phyloP scores from a whole-genome alignment of 2,113 vertebrate genomes.

The Dendrocopos noguchii region DNA sequence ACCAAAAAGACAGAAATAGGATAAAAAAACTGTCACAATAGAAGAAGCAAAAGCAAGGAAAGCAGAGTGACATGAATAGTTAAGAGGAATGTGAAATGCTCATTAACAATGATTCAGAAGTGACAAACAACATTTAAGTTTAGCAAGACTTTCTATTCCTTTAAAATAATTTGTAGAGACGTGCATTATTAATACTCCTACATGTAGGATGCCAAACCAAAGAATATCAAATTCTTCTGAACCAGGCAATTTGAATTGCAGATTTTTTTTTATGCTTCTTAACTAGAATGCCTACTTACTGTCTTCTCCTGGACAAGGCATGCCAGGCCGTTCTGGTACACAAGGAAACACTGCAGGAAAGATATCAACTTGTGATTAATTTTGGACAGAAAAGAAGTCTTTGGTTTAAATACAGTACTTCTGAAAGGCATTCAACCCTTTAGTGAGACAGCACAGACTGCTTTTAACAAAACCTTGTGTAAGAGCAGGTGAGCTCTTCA shows the following conservation, averaged over 20 bases:
- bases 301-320: constrained; percentile 98
- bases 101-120: constrained; percentile 48
- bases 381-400: neutral
- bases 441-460: neutral
- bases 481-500: neutral
- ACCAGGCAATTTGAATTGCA: neutral
- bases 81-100: constrained; percentile 34
- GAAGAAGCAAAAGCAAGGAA: constrained; percentile 42
- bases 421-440: neutral
- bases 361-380: constrained; percentile 25
- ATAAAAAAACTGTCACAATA: neutral
- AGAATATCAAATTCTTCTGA: neutral
- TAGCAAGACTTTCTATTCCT: neutral
- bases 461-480: neutral
- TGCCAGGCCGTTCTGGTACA: constrained; percentile 94
- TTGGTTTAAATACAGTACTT: neutral
- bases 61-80: constrained; percentile 23
- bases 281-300: constrained; percentile 83
- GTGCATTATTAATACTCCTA: neutral
- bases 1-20: neutral
- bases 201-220: neutral
- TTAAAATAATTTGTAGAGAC: neutral
- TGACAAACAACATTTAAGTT: constrained; percentile 24
- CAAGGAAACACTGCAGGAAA: constrained; percentile 91
- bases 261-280: neutral